Base-by-base conservation (phyloP, 2,888 invertebrate species). In the Thymelicus acteon region DNA sequence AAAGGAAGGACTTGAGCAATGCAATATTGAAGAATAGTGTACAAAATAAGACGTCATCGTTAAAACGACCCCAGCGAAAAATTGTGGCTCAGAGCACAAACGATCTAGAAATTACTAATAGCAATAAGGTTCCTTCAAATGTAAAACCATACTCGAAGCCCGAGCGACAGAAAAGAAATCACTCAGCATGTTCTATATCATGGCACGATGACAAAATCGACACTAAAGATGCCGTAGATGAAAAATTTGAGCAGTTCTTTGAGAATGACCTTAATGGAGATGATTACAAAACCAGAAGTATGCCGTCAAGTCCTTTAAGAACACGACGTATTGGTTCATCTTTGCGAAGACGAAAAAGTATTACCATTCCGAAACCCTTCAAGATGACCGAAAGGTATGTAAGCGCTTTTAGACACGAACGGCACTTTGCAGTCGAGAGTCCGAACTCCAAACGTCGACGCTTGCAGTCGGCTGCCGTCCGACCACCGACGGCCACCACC, bases 331-430 rank as follows among this genome's bases (percentile, higher is more conserved):
- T 80, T 44, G 78, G 77, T 57, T 87, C 89, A 0, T 86, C 87
- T 10, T 68, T 76, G 52, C 77, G 85, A 47, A 83, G 87, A 64
- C 73, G 83, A 47, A 90, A 86, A 77, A 85, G 83, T 73, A 82
- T 95, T 24, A 96, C 96, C 0, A 90, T 96, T 70, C 95, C 96
- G 0, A 95, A 95, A 82, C 96, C 96, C 2, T 96, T 96, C 82
- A 95, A 95, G 85, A 96, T 96, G 94, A 96, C 96, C 1, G 93
- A 95, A 76, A 95, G 96, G 96, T 96, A n/a, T n/a, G n/a, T n/a
- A n/a, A n/a, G n/a, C n/a, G n/a, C n/a, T n/a, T n/a, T n/a, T n/a
- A n/a, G n/a, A n/a, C n/a, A n/a, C n/a, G n/a, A n/a, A n/a, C n/a
- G n/a, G n/a, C n/a, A n/a, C n/a, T n/a, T n/a, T n/a, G n/a, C n/a